Evolutionary conservation across 2,797 vertebrate species (phyloP), one percentile per base, ranked within the genome.

Genomic region (Nasua narica): DNA sequence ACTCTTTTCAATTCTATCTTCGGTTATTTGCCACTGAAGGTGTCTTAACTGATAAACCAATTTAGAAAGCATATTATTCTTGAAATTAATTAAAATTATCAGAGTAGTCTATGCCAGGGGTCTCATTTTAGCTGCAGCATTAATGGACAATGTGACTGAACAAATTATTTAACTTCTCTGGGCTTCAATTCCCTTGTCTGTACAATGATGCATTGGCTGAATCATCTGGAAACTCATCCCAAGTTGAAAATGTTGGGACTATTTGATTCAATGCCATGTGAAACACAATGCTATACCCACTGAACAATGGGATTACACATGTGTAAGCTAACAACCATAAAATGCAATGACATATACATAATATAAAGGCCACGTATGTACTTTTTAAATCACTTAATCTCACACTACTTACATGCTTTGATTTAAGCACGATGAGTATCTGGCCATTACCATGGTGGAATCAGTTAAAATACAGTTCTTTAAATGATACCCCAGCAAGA

Each of bases 31-130:
- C 19, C 78, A 8, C 46, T 93, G 70, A 87, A 87, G 35, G 3
- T 95, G 7, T 92, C 54, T 96, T 92, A 88, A 93, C 13, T 74
- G 81, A 65, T 83, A 79, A 11, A 52, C 32, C 43, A 90, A 94
- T 83, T 93, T 94, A 56, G 85, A 67, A 93, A 88, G 10, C 48
- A 92, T 46, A 78, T 94, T 95, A 95, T 85, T 27, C 16, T 94
- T 74, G 70, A 93, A 94, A 79, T 96, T 97, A 96, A 97, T 95
- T 93, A 77, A 92, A 87, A 82, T 94, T 0, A 69, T 93, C 77
- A 92, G 35, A 74, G 58, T 58, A 48, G 77, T 82, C 0, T 16
- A 46, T 52, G 76, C 62, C 90, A 81, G 56, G 37, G 54, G 37
- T 91, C 76, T 96, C 87, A 56, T 91, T 91, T 95, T 92, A 87